Conservation (phyloP, 1,140 invertebrate genomes). For the Daktulosphaira vitifoliae region DNA sequence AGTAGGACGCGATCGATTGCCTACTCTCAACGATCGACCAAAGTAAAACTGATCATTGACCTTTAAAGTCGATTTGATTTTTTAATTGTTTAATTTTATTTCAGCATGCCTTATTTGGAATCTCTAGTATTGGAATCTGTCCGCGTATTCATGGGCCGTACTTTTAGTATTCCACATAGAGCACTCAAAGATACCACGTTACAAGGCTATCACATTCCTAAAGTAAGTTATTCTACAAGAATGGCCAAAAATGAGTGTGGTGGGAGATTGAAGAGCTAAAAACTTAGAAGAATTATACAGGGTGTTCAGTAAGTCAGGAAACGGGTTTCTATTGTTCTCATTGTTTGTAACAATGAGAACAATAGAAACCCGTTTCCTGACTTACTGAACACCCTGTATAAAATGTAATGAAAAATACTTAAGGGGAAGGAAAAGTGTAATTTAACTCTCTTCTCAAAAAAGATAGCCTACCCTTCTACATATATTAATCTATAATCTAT, state of each 20-base stretch:
- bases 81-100: background rate
- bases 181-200: slow-evolving; percentile 60
- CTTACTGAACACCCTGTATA: too few relatives aligned
- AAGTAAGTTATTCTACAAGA: slow-evolving; percentile 51
- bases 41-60: slow-evolving; percentile 42
- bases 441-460: background rate
- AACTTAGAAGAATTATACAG: too few relatives aligned
- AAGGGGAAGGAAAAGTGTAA: background rate
- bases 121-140: slow-evolving; percentile 66
- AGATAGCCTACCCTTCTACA: background rate
- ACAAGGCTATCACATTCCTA: slow-evolving; percentile 63
- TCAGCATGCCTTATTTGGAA: slow-evolving; percentile 63
- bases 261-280: background rate
- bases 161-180: slow-evolving; percentile 64
- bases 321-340: too few relatives aligned
- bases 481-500: background rate
- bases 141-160: slow-evolving; percentile 66
- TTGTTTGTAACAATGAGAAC: too few relatives aligned
- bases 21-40: slow-evolving; percentile 57
- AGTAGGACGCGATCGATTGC: slow-evolving; percentile 57
- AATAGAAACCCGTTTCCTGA: too few relatives aligned
- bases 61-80: background rate
- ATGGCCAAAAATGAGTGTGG: too few relatives aligned
- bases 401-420: background rate
- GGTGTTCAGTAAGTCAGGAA: too few relatives aligned